Conservation (phyloP, 2,888 invertebrate species). For the Thumatha senex region DNA sequence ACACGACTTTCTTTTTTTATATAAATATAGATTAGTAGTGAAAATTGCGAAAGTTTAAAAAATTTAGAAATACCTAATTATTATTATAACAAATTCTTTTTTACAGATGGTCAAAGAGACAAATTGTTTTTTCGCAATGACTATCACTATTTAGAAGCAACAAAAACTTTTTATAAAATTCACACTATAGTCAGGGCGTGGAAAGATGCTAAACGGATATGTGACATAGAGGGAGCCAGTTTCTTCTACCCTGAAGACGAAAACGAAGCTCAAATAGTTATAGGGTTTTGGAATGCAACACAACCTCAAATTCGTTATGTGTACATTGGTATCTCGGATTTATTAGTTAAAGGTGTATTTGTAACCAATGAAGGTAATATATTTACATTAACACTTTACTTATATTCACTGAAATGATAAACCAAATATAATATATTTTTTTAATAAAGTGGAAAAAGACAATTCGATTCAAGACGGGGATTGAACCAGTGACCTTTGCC, state of each 20-base stretch:
- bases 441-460: too few relatives aligned
- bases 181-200: background rate
- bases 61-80: background rate
- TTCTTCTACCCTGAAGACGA: conserved; percentile 4
- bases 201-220: conserved; percentile 1
- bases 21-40: too few relatives aligned
- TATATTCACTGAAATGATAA: too few relatives aligned
- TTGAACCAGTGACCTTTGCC: too few relatives aligned
- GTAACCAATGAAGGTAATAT: conserved; percentile 5
- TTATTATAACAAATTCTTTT: background rate
- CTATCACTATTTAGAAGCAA: conserved; percentile 2
- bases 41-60: too few relatives aligned
- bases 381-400: too few relatives aligned
- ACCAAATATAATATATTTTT: too few relatives aligned
- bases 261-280: background rate
- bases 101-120: conserved; percentile 2
- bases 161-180: conserved; percentile 3
- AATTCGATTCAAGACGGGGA: too few relatives aligned
- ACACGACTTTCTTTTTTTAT: too few relatives aligned
- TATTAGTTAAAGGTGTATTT: conserved; percentile 4
- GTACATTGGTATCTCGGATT: conserved; percentile 5
- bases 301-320: background rate
- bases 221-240: conserved; percentile 1
- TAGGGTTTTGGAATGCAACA: background rate
- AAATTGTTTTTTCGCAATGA: conserved; percentile 8